phyloP scores from a whole-genome alignment of 2,113 vertebrate species.

The Elaphurus davidianus region DNA sequence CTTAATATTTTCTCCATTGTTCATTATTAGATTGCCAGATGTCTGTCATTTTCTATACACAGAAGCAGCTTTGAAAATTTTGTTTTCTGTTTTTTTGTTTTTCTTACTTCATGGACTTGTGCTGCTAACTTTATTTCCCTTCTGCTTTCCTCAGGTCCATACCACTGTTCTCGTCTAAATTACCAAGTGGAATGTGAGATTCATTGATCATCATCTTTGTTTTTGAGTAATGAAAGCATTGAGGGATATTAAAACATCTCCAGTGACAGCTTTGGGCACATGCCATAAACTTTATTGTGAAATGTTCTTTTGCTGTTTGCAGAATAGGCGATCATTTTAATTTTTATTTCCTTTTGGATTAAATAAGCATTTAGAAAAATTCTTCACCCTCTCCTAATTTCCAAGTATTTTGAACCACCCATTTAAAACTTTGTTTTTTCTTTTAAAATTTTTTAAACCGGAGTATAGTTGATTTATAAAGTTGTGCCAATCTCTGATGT shows the following conservation, averaged over 20 bases:
- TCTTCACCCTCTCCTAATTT: not conserved
- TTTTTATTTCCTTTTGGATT: slow-evolving; percentile 40
- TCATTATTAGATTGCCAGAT: not conserved
- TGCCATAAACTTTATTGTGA: not conserved
- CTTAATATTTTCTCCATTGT: not conserved
- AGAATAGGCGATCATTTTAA: not conserved
- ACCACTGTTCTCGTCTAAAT: not conserved
- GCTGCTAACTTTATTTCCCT: not conserved
- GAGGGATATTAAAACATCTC: not conserved
- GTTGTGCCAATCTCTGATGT: not conserved
- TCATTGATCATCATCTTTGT: not conserved
- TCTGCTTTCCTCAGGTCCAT: not conserved
- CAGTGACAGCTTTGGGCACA: not conserved
- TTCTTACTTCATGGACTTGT: not conserved
- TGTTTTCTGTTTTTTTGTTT: not conserved
- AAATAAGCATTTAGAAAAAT: slow-evolving; percentile 33
- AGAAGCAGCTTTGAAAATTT: not conserved
- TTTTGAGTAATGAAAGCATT: slow-evolving; percentile 16
- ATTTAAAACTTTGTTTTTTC: not conserved
- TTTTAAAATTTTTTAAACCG: not conserved
- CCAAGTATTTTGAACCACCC: not conserved
- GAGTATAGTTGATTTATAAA: not conserved
- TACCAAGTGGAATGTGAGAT: not conserved
- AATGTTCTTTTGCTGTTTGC: not conserved
- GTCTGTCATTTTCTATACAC: not conserved